A percentile compares a stretch with the other conserved stretches of the same genome.
These are phyloP conservation scores for Steinernema khuongi DNA, from an alignment of 1,140 invertebrate genomes.

Conservation along the genomic window DNA sequence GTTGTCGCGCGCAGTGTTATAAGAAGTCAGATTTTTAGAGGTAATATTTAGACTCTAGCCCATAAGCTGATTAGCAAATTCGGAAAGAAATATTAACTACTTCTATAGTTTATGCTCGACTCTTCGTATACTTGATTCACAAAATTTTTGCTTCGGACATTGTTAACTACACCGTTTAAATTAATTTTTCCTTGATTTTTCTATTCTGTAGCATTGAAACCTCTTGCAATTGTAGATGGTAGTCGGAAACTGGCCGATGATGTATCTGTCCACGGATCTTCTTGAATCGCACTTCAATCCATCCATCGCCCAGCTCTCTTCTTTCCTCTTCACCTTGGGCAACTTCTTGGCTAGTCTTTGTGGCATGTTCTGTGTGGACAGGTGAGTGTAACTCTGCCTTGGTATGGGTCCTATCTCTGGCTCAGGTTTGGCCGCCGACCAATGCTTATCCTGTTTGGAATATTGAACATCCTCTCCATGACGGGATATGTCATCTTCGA, in stretches of 20 bases:
- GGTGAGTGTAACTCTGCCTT: background rate
- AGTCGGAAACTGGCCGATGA: conserved; percentile 53
- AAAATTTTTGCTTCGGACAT: too few relatives aligned
- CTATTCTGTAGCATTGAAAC: too few relatives aligned
- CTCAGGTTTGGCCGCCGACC: conserved; percentile 47
- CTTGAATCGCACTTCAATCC: conserved; percentile 45
- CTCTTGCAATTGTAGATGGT: too few relatives aligned
- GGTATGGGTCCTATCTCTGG: conserved; percentile 10
- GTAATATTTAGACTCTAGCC: too few relatives aligned
- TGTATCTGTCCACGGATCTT: conserved; percentile 49
- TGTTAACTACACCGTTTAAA: too few relatives aligned
- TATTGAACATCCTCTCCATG: conserved; percentile 49
- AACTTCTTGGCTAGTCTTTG: conserved; percentile 46
- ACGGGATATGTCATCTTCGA: conserved; percentile 47
- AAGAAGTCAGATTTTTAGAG: too few relatives aligned
- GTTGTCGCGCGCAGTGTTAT: too few relatives aligned
- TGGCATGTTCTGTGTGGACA: conserved; percentile 42
- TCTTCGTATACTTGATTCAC: too few relatives aligned
- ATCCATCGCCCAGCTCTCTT: conserved; percentile 39
- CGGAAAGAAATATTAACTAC: too few relatives aligned
- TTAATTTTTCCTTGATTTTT: too few relatives aligned
- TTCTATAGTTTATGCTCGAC: too few relatives aligned
- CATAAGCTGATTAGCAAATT: too few relatives aligned
- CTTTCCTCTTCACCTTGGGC: conserved; percentile 45
- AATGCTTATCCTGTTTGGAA: conserved; percentile 44